These are phyloP conservation scores for Rhinogobio ventralis DNA, from an alignment of 2,797 vertebrate species.

Conservation along the genomic window DNA sequence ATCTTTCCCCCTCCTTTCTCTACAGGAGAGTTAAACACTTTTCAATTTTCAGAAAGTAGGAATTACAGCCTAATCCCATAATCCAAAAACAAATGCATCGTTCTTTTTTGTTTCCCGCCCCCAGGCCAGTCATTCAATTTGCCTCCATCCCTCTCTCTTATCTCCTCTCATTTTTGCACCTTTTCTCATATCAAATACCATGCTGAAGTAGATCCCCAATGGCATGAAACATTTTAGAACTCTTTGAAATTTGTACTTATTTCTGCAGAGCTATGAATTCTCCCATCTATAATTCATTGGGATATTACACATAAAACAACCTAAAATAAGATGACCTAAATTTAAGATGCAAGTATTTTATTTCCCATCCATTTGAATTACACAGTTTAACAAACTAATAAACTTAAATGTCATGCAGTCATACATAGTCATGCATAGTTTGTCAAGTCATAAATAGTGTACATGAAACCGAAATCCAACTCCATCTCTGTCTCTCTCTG, in stretches of 20 bases:
- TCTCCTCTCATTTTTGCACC: constrained; percentile 8
- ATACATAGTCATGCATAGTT: not conserved
- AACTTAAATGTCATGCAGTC: not conserved
- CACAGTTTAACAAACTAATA: not conserved
- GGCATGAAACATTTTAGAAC: constrained; percentile 43
- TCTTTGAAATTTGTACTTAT: constrained; percentile 43
- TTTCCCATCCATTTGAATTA: not conserved
- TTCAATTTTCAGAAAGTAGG: constrained; percentile 41
- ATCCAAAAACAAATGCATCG: constrained; percentile 52
- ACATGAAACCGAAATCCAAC: not conserved
- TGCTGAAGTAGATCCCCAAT: constrained; percentile 34
- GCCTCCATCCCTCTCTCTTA: constrained; percentile 29
- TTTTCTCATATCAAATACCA: constrained; percentile 31
- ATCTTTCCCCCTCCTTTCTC: not conserved
- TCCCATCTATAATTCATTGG: constrained; percentile 31
- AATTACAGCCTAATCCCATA: constrained; percentile 51
- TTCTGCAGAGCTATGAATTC: constrained; percentile 10
- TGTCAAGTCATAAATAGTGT: not conserved
- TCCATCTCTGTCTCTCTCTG: constrained; percentile 4
- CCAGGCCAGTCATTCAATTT: constrained; percentile 13
- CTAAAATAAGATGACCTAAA: constrained; percentile 36
- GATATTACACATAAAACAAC: not conserved
- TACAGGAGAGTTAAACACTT: constrained; percentile 39
- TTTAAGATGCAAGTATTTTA: not conserved
- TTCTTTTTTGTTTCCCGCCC: constrained; percentile 5